Evolutionary conservation across 2,113 vertebrate genomes (phyloP).

Genomic region (Rhabdomys dilectus): DNA sequence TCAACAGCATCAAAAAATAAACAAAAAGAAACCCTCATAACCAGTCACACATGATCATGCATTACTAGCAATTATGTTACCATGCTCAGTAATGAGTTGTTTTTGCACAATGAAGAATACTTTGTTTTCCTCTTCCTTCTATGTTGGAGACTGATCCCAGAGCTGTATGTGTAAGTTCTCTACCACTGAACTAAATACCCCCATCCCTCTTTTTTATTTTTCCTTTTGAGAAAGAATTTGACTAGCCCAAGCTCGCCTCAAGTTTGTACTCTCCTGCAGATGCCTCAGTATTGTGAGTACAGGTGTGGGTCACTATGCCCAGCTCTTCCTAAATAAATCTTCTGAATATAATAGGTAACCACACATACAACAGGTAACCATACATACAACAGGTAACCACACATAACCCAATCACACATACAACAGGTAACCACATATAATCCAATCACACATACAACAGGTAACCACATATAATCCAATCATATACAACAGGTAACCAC

Average conservation of each 20-base stretch:
- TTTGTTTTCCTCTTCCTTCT: neutral
- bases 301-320: neutral
- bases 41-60: neutral
- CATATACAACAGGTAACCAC: neutral
- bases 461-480: neutral
- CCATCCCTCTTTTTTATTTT: neutral
- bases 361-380: neutral
- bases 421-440: neutral
- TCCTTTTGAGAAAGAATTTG: neutral
- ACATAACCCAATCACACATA: neutral
- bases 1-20: neutral
- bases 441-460: neutral
- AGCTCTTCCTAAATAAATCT: conserved; percentile 34
- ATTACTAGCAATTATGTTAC: neutral
- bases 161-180: neutral
- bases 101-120: conserved; percentile 28
- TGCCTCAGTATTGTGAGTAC: neutral
- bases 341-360: neutral
- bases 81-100: neutral
- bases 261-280: neutral
- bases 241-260: neutral
- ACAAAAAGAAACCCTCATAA: neutral
- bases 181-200: neutral
- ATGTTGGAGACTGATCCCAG: neutral
- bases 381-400: neutral